phyloP scores from a whole-genome alignment of 2,113 vertebrate species.

The Pholis gunnellus region DNA sequence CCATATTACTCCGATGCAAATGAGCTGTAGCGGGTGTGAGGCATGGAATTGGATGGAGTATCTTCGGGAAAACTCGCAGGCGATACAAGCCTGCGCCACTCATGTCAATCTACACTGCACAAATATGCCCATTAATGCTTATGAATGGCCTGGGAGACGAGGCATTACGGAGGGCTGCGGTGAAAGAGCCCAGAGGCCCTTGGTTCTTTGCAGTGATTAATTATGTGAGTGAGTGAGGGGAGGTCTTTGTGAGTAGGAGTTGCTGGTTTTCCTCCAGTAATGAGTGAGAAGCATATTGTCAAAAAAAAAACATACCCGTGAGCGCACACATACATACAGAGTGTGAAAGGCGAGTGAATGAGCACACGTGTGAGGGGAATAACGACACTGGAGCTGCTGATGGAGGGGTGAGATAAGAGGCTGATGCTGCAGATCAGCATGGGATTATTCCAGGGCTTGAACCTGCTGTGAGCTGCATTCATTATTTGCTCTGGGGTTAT shows the following conservation, averaged over 20 bases:
- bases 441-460: constrained; percentile 50
- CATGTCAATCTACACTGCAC: constrained; percentile 51
- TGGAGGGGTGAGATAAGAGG: constrained; percentile 41
- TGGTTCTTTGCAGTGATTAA: constrained; percentile 45
- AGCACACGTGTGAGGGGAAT: constrained; percentile 1
- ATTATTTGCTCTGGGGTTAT: constrained; percentile 42
- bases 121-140: constrained; percentile 43
- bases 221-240: constrained; percentile 12
- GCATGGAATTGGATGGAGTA: constrained; percentile 43
- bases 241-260: background rate
- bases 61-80: constrained; percentile 39
- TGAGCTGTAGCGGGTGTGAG: constrained; percentile 56
- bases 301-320: constrained; percentile 9
- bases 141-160: constrained; percentile 55
- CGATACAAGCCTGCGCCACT: constrained; percentile 34
- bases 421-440: constrained; percentile 59
- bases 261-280: constrained; percentile 32
- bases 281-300: background rate
- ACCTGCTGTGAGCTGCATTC: constrained; percentile 44
- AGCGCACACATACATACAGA: constrained; percentile 9
- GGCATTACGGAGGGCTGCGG: constrained; percentile 37
- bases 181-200: constrained; percentile 33
- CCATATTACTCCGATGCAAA: constrained; percentile 60
- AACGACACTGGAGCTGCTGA: constrained; percentile 31
- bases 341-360: constrained; percentile 15